These are phyloP conservation scores for Ceuthmochares aereus DNA, from an alignment of 2,113 vertebrate genomes.

Conservation along the genomic window DNA sequence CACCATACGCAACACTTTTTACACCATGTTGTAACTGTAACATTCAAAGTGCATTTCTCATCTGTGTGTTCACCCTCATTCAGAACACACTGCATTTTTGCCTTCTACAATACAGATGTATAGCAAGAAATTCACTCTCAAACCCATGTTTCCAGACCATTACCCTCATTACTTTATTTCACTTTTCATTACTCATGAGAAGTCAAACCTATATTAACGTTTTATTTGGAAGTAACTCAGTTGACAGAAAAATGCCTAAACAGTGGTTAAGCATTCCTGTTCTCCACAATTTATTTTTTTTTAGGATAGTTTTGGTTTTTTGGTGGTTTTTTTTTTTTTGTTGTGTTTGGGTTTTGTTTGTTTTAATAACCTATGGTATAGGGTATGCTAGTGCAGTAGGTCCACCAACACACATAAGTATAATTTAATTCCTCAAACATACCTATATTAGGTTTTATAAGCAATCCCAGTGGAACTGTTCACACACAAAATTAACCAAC, in stretches of 20 bases:
- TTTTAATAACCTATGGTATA: not conserved
- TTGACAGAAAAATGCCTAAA: not conserved
- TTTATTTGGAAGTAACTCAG: not conserved
- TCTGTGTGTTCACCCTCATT: not conserved
- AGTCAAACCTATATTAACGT: not conserved
- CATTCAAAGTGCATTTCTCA: not conserved
- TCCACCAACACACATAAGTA: not conserved
- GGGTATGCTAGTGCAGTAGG: not conserved
- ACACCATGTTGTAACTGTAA: not conserved
- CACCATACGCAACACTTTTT: not conserved
- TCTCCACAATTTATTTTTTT: not conserved
- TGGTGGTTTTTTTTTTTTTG: no score
- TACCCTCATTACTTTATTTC: not conserved
- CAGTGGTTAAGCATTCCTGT: not conserved
- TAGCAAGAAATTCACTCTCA: not conserved
- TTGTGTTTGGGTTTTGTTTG: not conserved
- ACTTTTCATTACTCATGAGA: not conserved
- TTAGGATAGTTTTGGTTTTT: not conserved
- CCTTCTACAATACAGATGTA: not conserved
- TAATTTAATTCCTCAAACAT: not conserved
- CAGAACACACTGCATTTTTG: not conserved
- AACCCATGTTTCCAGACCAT: not conserved
- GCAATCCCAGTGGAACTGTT: not conserved
- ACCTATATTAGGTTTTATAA: not conserved
- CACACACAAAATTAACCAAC: not conserved